Base-by-base conservation (phyloP, 37 sponge, comb jelly and placozoan species). In the Cladorhizidae sp. region DNA sequence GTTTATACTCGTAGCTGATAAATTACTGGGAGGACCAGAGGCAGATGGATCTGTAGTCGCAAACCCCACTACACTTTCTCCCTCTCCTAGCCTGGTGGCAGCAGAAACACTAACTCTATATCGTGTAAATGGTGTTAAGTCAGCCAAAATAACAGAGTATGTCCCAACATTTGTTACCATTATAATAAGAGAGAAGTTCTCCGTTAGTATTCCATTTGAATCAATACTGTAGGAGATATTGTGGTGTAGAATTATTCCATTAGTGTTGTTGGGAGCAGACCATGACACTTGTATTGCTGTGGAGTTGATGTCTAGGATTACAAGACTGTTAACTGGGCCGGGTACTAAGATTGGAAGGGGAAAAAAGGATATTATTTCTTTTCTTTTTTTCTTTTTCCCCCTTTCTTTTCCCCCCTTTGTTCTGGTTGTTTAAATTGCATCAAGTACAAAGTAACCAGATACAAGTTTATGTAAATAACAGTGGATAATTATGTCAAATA, bases 91-190 rank as follows among this genome's bases (percentile, higher is more conserved):
- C 21, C 79, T 36, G 35, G 90, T 89, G 42, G 28, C 31, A 22
- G 90, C 90, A 45, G 62, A 36, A n/a, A 89, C 45, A 40, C 3
- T 57, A 33, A 89, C n/a, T 1, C 61, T 67, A 58, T 91, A 91
- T 11, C 18, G 36, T 15, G 88, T 87, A 57, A 59, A 83, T 38
- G 71, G 75, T 76, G 63, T 62, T 25, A 88, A 58, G 70, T 65
- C 40, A 6, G 3, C 57, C 23, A 79, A 22, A 21, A 35, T 72
- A 26, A 45, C 35, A 61, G 6, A 72, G 51, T 71, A 72, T 37
- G 41, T 61, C 20, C 11, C 73, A 5, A 12, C 9, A 0, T n/a
- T n/a, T n/a, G n/a, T n/a, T n/a, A n/a, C n/a, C n/a, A 54, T 22
- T 1, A 20, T 42, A 39, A 28, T 39, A 28, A 20, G 45, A 56